Evolutionary conservation across 2,797 vertebrate genomes (phyloP).

Genomic region (Coilia nasus): DNA sequence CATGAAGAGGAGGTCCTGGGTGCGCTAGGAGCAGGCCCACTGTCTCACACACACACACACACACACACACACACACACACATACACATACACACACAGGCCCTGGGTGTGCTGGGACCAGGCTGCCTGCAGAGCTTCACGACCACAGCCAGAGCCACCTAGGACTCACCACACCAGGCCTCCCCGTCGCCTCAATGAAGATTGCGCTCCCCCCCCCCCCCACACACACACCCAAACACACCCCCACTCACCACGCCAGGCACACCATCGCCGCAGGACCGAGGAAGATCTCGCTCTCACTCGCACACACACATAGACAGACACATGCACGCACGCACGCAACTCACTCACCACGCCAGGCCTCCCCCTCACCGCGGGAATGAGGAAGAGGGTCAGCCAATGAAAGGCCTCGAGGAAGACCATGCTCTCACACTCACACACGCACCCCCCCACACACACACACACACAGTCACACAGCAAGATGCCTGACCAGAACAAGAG

Average conservation of each 20-base stretch:
- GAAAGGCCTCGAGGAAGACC: background rate
- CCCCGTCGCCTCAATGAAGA: background rate
- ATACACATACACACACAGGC: too few species aligned
- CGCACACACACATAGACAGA: too few species aligned
- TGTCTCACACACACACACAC: too few species aligned
- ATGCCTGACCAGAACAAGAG: background rate
- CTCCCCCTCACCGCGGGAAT: background rate
- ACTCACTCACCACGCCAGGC: background rate
- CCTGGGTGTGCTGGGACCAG: background rate
- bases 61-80: too few species aligned
- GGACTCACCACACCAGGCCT: background rate
- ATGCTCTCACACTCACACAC: background rate
- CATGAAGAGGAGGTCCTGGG: conserved; percentile 48
- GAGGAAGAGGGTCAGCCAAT: background rate
- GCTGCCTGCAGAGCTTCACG: background rate
- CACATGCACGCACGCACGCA: too few species aligned
- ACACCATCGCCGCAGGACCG: too few species aligned
- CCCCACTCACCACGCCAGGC: too few species aligned
- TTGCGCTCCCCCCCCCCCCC: too few species aligned
- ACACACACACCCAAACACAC: too few species aligned
- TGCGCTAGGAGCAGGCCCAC: too few species aligned
- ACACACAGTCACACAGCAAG: conserved; percentile 9
- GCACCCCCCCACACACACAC: background rate
- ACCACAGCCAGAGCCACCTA: background rate
- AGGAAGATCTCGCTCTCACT: too few species aligned